Conservation (phyloP, 1,140 invertebrate species). For the Drosophila sproati region DNA sequence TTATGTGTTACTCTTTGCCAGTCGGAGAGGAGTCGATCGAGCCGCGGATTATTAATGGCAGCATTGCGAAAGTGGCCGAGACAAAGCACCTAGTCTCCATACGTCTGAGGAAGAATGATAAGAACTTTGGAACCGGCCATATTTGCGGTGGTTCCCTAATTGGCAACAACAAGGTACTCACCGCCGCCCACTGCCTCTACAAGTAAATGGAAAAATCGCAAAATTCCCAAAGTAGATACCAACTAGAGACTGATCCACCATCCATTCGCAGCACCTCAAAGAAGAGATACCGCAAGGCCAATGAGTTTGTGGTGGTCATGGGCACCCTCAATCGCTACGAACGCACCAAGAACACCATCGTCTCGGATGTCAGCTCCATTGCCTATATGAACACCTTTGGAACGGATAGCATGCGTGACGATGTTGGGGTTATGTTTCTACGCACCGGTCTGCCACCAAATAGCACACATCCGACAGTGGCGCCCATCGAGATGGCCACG, state of each 20-base stretch:
- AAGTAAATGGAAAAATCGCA: constrained; percentile 53
- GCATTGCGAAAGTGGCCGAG: constrained; percentile 42
- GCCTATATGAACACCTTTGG: constrained; percentile 81
- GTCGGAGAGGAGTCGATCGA: constrained; percentile 6
- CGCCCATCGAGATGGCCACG: constrained; percentile 62
- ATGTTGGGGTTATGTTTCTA: constrained; percentile 76
- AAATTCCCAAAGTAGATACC: no score
- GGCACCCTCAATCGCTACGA: constrained; percentile 77
- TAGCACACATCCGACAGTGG: constrained; percentile 44
- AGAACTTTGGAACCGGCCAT: constrained; percentile 75
- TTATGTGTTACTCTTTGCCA: constrained; percentile 5
- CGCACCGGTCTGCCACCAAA: constrained; percentile 26
- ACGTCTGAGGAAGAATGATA: constrained; percentile 61
- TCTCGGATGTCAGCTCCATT: constrained; percentile 72
- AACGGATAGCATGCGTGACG: constrained; percentile 77
- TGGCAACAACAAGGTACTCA: constrained; percentile 80
- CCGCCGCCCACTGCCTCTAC: constrained; percentile 85
- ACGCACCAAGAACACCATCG: constrained; percentile 62
- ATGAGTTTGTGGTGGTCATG: constrained; percentile 76
- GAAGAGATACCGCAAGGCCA: constrained; percentile 70
- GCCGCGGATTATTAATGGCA: constrained; percentile 77
- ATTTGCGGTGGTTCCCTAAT: constrained; percentile 84
- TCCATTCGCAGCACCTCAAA: constrained; percentile 42
- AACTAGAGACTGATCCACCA: not conserved
- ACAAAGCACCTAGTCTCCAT: constrained; percentile 81